These are phyloP conservation scores for Amitus sp. DNA, from an alignment of 2,888 invertebrate genomes.

Conservation along the genomic window DNA sequence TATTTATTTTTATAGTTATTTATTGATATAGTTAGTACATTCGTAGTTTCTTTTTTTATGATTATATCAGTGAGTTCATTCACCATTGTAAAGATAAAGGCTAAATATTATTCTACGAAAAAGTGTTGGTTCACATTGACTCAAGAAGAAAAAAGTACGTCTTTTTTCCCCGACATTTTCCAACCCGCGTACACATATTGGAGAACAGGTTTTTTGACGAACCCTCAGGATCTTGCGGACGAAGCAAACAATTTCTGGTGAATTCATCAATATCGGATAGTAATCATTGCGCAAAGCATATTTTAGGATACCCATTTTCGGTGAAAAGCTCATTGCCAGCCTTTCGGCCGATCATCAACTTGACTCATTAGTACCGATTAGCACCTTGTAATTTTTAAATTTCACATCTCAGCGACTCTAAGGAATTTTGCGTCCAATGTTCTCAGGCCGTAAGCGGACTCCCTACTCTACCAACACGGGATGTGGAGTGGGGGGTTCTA, in stretches of 20 bases:
- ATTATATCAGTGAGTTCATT: not conserved
- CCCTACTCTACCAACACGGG: no score
- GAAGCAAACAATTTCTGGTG: no score
- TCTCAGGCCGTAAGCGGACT: no score
- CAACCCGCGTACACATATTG: not conserved
- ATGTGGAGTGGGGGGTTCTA: no score
- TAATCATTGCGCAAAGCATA: not conserved
- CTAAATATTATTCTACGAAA: not conserved
- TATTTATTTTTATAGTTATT: conserved; percentile 8
- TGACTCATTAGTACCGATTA: not conserved
- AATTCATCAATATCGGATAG: not conserved
- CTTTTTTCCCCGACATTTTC: not conserved
- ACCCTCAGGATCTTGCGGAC: no score
- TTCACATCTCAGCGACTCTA: no score
- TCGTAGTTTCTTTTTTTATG: conserved; percentile 1
- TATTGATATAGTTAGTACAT: not conserved
- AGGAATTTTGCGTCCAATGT: no score
- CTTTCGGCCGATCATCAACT: not conserved
- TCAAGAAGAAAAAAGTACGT: not conserved
- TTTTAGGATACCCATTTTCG: not conserved
- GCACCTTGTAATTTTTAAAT: no score
- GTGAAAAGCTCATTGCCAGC: not conserved
- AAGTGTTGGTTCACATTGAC: conserved; percentile 3
- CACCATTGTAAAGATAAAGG: not conserved
- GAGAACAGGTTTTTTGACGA: no score